A percentile compares a stretch with the other conserved stretches of the same genome.
Evolutionary conservation across 2,113 vertebrate species (phyloP).

Genomic region (Heptranchias perlo): DNA sequence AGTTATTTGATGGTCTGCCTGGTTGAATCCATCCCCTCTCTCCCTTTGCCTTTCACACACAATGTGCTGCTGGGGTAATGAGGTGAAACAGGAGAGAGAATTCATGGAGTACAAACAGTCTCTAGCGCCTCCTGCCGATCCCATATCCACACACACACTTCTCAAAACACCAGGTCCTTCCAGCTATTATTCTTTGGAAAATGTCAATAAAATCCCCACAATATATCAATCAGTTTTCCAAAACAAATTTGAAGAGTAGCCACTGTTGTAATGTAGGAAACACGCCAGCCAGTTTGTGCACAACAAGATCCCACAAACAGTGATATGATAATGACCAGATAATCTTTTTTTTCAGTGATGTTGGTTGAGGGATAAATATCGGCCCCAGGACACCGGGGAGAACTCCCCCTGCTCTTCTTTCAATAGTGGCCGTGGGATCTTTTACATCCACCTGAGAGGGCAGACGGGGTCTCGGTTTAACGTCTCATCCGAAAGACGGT

Average conservation of each 20-base stretch:
- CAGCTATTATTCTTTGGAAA: too few relatives aligned
- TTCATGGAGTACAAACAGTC: not conserved
- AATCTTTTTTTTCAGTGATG: not conserved
- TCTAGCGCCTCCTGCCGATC: constrained; percentile 17
- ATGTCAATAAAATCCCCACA: not conserved
- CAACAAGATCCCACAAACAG: not conserved
- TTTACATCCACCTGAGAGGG: not conserved
- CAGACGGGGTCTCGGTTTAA: not conserved
- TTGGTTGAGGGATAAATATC: not conserved
- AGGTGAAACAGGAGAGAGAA: too few relatives aligned
- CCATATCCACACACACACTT: not conserved
- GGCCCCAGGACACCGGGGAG: not conserved
- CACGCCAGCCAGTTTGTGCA: too few relatives aligned
- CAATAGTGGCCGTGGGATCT: not conserved
- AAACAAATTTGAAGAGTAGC: not conserved
- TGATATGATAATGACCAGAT: not conserved
- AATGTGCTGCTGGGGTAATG: not conserved
- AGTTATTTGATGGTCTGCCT: not conserved
- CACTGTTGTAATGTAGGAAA: not conserved
- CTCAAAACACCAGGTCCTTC: not conserved
- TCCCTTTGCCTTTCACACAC: not conserved
- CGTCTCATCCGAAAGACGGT: not conserved
- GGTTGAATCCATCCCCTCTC: not conserved
- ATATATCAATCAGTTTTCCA: not conserved
- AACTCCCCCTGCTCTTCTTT: not conserved